Conservation (phyloP, 2,113 vertebrate genomes). For the Phaethon lepturus region DNA sequence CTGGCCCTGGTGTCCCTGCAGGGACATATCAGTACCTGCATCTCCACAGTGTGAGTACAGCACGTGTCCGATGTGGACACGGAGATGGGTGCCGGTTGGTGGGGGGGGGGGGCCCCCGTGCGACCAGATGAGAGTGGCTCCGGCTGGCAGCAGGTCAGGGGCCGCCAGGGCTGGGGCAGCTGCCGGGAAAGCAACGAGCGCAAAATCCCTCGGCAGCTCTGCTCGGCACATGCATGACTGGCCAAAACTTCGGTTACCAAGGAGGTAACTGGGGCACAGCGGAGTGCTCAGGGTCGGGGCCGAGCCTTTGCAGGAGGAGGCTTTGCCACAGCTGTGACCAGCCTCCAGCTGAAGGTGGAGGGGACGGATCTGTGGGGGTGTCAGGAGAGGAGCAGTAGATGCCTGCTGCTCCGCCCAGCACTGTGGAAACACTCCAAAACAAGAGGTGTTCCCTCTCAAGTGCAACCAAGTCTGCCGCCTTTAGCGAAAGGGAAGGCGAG, state of each 20-base stretch:
- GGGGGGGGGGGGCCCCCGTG: too few species aligned
- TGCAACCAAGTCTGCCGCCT: not conserved
- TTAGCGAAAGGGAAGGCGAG: not conserved
- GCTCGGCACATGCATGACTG: too few species aligned
- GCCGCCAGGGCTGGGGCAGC: not conserved
- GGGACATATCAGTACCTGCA: too few species aligned
- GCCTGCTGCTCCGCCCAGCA: too few species aligned
- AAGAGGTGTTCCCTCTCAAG: not conserved
- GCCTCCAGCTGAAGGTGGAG: not conserved
- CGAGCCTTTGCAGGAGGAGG: not conserved
- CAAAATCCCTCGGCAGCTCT: not conserved
- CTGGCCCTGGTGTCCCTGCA: not conserved
- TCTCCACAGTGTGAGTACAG: not conserved
- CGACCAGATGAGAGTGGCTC: not conserved
- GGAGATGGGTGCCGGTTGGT: not conserved
- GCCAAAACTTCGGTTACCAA: not conserved
- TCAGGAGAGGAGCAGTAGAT: not conserved
- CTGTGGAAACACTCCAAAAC: not conserved
- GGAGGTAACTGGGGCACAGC: too few species aligned
- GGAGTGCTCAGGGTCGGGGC: not conserved
- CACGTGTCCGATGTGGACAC: not conserved
- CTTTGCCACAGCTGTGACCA: not conserved
- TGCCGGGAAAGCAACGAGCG: not conserved
- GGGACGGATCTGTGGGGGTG: too few species aligned
- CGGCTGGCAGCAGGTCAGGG: not conserved